Evolutionary conservation across 2,797 vertebrate genomes (phyloP), one percentile per base, ranked within the genome.

Genomic region (Galagoides demidoff): DNA sequence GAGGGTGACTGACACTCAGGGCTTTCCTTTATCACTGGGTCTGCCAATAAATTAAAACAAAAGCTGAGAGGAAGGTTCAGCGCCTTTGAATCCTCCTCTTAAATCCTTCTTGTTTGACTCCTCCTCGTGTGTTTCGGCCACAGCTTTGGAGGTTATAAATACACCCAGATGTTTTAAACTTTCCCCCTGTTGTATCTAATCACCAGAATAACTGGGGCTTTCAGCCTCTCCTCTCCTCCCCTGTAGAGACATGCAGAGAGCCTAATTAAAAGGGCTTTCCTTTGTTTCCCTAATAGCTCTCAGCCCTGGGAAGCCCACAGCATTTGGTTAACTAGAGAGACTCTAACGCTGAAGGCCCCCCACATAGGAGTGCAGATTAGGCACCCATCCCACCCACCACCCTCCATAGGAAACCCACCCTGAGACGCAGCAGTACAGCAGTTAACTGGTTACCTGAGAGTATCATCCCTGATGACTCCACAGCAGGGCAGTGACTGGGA

Each of bases 241-340:
- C 92, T 57, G 34, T n/a, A 16, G 71, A 59, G 76, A 68, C 23
- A 1, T 0, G 20, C 79, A 55, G 55, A 57, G 70, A 91, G 68
- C 55, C 90, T 83, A 90, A 96, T 96, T 90, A 73, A 82, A 92
- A 89, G 79, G 52, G 31, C 59, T 88, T 37, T 83, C 87, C 57
- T 96, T 97, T 96, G 87, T 95, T 96, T 93, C 70, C 37, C 82
- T 84, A 93, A 96, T 82, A 94, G 88, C 29, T 55, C 70, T 88
- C 68, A 90, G 87, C 70, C 86, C 31, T 52, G 43, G 66, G 93
- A 59, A 79, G 13, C 49, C 31, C 73, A 59, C 39, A 19, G 66
- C 37, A 59, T 52, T 82, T 39, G 78, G 85, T 68, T 92, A 89
- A 29, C 31, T 61, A 61, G 39, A 73, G 37, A 92, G 83, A 37